These are phyloP conservation scores for Trachelus tabidus DNA, from an alignment of 2,888 invertebrate species.

Conservation along the genomic window DNA sequence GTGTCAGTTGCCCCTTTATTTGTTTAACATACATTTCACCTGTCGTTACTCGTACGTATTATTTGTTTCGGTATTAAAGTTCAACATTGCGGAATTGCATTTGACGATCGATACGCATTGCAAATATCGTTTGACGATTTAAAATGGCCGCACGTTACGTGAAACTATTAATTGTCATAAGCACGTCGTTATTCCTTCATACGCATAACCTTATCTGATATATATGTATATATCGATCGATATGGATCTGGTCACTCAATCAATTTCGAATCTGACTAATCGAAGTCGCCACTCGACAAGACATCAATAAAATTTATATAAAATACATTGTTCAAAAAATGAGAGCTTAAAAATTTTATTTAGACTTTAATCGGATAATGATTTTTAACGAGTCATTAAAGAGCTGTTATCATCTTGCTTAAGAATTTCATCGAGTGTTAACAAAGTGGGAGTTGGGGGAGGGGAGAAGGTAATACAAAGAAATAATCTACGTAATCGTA, in stretches of 20 bases:
- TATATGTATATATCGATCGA: background rate
- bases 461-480: background rate
- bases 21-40: background rate
- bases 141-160: background rate
- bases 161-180: background rate
- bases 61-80: background rate
- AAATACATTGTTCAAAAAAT: background rate
- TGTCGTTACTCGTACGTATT: background rate
- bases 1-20: background rate
- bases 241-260: background rate
- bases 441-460: background rate
- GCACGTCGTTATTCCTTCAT: background rate
- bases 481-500: background rate
- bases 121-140: background rate
- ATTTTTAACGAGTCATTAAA: background rate
- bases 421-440: background rate
- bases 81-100: background rate
- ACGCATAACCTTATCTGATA: background rate
- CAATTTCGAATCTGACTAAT: background rate
- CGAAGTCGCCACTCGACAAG: background rate
- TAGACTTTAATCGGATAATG: no score
- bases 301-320: background rate
- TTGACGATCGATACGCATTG: background rate
- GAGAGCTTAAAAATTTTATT: background rate
- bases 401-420: background rate